A percentile compares a stretch with the other conserved stretches of the same genome.
phyloP scores from a whole-genome alignment of 2,797 vertebrate species.

The Varecia variegata region DNA sequence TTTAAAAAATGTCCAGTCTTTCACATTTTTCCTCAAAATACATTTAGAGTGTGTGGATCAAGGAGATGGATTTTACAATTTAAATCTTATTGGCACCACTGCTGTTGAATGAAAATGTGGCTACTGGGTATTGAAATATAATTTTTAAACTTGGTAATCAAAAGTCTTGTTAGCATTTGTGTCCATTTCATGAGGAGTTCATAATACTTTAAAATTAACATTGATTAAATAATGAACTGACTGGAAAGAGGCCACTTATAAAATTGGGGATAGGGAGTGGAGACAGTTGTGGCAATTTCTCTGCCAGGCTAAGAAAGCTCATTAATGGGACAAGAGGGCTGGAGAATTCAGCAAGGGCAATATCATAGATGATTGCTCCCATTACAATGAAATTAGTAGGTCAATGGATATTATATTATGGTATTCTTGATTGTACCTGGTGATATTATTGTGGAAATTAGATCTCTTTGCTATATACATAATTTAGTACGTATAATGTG shows the following conservation, averaged over 20 bases:
- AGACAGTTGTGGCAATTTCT: constrained; percentile 57
- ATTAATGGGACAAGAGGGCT: constrained; percentile 76
- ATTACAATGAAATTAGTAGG: constrained; percentile 77
- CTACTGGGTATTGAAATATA: constrained; percentile 68
- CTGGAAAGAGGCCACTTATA: constrained; percentile 72
- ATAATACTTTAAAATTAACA: constrained; percentile 79
- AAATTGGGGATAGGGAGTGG: constrained; percentile 54
- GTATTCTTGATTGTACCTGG: constrained; percentile 53
- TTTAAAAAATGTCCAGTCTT: constrained; percentile 9
- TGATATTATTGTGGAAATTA: constrained; percentile 58
- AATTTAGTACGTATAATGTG: constrained; percentile 75
- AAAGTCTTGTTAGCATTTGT: constrained; percentile 74
- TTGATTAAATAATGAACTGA: constrained; percentile 82
- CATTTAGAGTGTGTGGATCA: constrained; percentile 38
- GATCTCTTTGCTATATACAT: constrained; percentile 68
- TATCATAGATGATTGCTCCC: constrained; percentile 71
- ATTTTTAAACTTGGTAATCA: constrained; percentile 76
- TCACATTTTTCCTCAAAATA: background rate
- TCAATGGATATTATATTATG: constrained; percentile 73
- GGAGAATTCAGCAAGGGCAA: constrained; percentile 75
- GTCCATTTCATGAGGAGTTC: constrained; percentile 79
- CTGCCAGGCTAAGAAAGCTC: constrained; percentile 65
- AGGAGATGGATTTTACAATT: constrained; percentile 8
- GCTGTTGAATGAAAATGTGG: constrained; percentile 70
- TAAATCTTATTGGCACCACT: background rate